A percentile compares a stretch with the other conserved stretches of the same genome.
phyloP scores from a whole-genome alignment of 2,888 invertebrate genomes.

The Agrotis clavis region DNA sequence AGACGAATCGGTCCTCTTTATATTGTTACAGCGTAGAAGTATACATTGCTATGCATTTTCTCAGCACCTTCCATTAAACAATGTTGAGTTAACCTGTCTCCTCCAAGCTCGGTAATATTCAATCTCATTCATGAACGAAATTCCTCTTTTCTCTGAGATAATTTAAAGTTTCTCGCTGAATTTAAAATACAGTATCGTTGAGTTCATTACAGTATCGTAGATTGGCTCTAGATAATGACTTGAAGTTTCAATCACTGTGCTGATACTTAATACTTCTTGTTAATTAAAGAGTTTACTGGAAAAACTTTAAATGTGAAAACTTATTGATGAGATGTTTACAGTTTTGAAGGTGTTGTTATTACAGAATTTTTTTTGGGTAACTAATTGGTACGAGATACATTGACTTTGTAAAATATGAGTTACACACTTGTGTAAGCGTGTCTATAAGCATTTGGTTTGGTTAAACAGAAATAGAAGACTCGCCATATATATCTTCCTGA shows the following conservation, averaged over 20 bases:
- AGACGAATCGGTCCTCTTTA: too few relatives aligned
- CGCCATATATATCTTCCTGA: too few relatives aligned
- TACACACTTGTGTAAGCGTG: too few relatives aligned
- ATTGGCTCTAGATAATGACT: conserved; percentile 47
- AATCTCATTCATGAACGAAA: conserved; percentile 15
- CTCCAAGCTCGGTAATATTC: conserved; percentile 15
- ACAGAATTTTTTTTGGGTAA: background rate
- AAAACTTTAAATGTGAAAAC: conserved; percentile 22
- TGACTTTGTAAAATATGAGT: too few relatives aligned
- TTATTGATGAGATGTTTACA: background rate
- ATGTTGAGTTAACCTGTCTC: background rate
- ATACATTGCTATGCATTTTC: background rate
- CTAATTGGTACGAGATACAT: too few relatives aligned
- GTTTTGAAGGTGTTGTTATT: background rate
- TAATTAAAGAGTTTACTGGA: conserved; percentile 15
- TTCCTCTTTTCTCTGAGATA: conserved; percentile 36
- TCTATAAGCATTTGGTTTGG: too few relatives aligned
- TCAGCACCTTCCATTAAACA: background rate
- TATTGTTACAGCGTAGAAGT: too few relatives aligned
- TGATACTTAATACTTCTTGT: conserved; percentile 34
- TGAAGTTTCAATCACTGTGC: conserved; percentile 37
- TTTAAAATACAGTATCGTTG: conserved; percentile 48
- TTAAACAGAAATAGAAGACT: too few relatives aligned
- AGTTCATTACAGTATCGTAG: conserved; percentile 47
- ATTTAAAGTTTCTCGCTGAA: conserved; percentile 54